Evolutionary conservation across 2,113 vertebrate species (phyloP), one percentile per base, ranked within the genome.

Genomic region (Elephas maximus): DNA sequence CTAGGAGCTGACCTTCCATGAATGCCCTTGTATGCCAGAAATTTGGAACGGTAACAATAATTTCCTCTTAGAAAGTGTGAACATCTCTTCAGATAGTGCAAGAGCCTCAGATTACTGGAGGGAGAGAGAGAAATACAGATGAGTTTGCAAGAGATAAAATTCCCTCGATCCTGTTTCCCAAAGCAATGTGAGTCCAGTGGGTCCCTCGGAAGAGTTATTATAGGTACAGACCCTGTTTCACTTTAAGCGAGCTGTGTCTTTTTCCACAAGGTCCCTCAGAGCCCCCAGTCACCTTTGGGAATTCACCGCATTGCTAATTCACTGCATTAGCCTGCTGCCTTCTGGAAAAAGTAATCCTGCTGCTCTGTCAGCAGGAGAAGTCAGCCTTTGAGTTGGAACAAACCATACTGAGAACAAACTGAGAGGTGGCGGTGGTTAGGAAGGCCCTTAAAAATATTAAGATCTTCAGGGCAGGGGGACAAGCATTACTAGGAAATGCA

Each of bases 201-300:
- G 69, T 76, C 60, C 60, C 18, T 26, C 63, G 28, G 37, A 79
- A 82, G 45, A 79, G 85, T 28, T 69, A 51, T n/a, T 93, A 57
- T 44, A 48, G 48, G 84, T 14, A 28, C 24, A 76, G 41, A 84
- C 28, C 8, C 12, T 26, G 17, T 87, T 86, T 81, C 18, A 9
- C 73, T 93, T 81, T 62, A 93, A 76, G 45, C 9, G 24, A 96
- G 57, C 81, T 88, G 15, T 81, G 23, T 95, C 57, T 88, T 93
- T 95, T 92, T 76, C 63, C 53, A 80, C 6, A 57, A 41, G 30
- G 1, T 80, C 95, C 28, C 10, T 90, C 60, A 57, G 65, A 60
- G 28, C 1, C 44, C 60, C 41, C 20, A 21, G 21, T 74, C n/a
- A 69, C 18, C 53, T 93, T 90, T 57, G 8, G 82, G 81, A 45